Percentiles rank a stretch among this genome's conserved stretches.
Evolutionary conservation across 2,113 vertebrate genomes (phyloP).

Genomic region (Scatophagus argus): DNA sequence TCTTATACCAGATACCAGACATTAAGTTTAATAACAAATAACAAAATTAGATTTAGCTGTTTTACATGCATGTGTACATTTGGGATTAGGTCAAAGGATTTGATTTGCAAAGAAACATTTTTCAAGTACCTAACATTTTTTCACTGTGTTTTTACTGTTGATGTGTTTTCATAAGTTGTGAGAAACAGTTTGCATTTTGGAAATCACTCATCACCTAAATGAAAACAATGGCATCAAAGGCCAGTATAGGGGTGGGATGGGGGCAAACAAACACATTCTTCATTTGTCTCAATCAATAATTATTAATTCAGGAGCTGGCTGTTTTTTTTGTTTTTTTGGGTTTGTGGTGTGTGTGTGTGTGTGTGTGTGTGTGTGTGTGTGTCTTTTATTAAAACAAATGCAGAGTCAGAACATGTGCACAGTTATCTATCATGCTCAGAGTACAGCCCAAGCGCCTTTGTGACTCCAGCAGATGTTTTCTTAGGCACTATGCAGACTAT

Average conservation of each 20-base stretch:
- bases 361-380: no score
- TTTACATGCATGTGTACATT: no score
- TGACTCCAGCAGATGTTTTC: conserved; percentile 63
- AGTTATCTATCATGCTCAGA: conserved; percentile 63
- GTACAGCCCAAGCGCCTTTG: conserved; percentile 35
- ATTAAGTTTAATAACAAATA: neutral
- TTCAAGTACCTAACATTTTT: neutral
- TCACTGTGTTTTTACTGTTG: neutral
- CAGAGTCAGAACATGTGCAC: neutral
- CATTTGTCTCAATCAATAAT: conserved; percentile 67
- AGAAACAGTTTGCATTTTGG: conserved; percentile 20
- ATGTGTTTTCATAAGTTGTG: neutral
- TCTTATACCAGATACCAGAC: no score
- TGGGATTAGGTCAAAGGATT: neutral
- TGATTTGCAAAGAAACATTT: neutral
- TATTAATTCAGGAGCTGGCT: conserved; percentile 59
- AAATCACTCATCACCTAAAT: conserved; percentile 54
- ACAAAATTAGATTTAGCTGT: neutral
- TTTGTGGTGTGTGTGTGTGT: no score
- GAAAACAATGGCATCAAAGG: conserved; percentile 18
- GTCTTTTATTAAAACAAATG: conserved; percentile 63
- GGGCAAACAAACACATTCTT: conserved; percentile 13
- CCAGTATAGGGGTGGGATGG: neutral
- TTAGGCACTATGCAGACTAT: conserved; percentile 33
- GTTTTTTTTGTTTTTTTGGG: no score